phyloP scores from a whole-genome alignment of 2,113 vertebrate species.

The Nyctibius bracteatus region DNA sequence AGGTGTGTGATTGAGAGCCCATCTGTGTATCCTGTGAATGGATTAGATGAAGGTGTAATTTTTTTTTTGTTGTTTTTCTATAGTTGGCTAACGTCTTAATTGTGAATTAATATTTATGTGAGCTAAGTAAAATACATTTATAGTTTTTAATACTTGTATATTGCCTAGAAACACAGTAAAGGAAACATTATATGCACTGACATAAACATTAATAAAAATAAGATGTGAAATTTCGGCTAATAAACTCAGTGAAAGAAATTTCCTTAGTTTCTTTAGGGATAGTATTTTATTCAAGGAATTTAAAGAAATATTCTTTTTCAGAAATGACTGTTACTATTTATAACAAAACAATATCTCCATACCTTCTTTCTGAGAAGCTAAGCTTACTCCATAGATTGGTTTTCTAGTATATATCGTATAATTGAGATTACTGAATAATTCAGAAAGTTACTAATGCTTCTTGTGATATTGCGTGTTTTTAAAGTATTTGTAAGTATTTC shows the following conservation, averaged over 20 bases:
- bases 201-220: not conserved
- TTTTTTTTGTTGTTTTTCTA: not conserved
- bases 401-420: not conserved
- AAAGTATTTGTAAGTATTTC: not conserved
- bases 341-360: not conserved
- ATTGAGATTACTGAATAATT: not conserved
- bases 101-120: not conserved
- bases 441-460: not conserved
- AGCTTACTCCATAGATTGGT: not conserved
- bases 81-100: not conserved
- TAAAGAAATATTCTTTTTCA: not conserved
- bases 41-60: not conserved
- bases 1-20: not conserved
- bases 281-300: not conserved
- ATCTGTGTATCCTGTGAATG: not conserved
- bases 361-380: not conserved
- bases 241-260: not conserved
- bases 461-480: not conserved
- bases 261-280: not conserved
- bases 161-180: not conserved
- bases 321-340: not conserved
- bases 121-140: not conserved
- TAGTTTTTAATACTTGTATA: not conserved
- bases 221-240: not conserved
- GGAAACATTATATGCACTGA: not conserved